These are phyloP conservation scores for Serilophus lunatus DNA, from an alignment of 2,113 vertebrate species.

Conservation along the genomic window DNA sequence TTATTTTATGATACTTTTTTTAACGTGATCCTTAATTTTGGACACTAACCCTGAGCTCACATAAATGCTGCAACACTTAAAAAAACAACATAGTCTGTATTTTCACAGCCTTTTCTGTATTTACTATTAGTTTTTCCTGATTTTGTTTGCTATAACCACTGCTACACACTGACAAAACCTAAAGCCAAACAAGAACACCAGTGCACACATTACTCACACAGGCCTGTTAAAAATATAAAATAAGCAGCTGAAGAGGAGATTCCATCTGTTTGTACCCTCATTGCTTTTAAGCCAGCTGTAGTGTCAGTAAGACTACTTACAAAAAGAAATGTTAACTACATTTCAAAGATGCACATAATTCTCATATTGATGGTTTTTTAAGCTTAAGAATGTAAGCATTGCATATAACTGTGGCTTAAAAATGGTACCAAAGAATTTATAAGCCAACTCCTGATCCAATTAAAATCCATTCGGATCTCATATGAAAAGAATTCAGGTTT, in stretches of 20 bases:
- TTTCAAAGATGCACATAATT: not conserved
- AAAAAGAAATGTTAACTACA: not conserved
- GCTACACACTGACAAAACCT: not conserved
- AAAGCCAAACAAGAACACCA: not conserved
- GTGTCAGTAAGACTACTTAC: accelerated
- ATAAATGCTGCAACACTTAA: not conserved
- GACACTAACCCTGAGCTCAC: not conserved
- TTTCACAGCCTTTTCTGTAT: not conserved
- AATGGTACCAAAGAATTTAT: not conserved
- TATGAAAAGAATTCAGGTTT: not conserved
- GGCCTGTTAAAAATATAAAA: not conserved
- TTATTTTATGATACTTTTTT: not conserved
- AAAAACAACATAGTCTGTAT: not conserved
- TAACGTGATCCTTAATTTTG: not conserved
- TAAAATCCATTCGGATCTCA: not conserved
- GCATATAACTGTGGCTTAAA: not conserved
- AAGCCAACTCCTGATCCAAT: not conserved
- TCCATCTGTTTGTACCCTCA: not conserved
- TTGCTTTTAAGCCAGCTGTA: not conserved
- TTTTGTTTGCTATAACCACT: not conserved
- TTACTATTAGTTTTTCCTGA: not conserved
- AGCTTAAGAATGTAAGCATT: not conserved
- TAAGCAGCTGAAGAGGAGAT: not conserved
- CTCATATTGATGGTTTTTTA: not conserved
- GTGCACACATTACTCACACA: not conserved